These are phyloP conservation scores for Uropsilus gracilis DNA, from an alignment of 2,113 vertebrate genomes.

Conservation along the genomic window DNA sequence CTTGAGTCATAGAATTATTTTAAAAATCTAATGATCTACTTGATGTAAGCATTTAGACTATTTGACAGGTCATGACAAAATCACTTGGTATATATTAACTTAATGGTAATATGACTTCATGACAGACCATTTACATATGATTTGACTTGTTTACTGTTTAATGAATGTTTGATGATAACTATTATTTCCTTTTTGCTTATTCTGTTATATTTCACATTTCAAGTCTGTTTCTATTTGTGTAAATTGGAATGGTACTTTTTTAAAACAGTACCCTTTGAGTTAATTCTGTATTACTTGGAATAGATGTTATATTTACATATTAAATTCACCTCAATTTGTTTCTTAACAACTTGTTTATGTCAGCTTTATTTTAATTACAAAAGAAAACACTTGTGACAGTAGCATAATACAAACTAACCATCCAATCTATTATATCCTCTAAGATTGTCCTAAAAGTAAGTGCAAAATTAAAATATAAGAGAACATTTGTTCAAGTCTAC, in stretches of 20 bases:
- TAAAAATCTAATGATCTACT: background rate
- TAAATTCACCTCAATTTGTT: background rate
- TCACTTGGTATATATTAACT: background rate
- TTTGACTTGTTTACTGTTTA: background rate
- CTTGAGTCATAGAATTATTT: background rate
- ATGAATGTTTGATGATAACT: background rate
- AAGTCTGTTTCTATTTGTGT: background rate
- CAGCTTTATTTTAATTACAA: background rate
- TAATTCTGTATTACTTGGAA: background rate
- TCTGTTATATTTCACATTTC: background rate
- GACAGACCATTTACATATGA: background rate
- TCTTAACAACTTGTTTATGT: background rate
- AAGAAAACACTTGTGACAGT: background rate
- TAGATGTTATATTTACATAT: conserved; percentile 2
- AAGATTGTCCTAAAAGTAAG: background rate
- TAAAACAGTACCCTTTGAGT: background rate
- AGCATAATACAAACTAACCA: background rate
- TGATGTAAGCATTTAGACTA: background rate
- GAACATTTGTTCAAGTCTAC: background rate
- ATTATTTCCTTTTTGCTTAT: background rate
- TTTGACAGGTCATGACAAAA: background rate
- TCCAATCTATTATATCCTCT: background rate
- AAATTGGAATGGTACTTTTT: background rate
- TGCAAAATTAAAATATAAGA: background rate
- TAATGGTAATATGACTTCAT: background rate